Percentiles rank a stretch among this genome's conserved stretches.
Conservation (phyloP, 2,113 vertebrate species). For the Austrofundulus limnaeus region DNA sequence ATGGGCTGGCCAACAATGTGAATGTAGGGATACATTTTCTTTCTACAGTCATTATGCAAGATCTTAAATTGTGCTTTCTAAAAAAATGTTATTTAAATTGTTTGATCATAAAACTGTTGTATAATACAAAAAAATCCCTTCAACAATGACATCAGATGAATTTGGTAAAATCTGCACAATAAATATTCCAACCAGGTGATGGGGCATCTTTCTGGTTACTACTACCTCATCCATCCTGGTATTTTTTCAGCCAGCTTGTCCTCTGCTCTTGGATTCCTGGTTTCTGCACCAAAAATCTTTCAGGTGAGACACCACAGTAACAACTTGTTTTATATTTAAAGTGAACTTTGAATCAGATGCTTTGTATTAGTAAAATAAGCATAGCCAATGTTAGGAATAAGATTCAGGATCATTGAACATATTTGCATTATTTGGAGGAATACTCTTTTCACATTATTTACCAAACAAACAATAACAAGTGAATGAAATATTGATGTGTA, state of each 20-base stretch:
- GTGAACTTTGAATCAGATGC: too few species aligned
- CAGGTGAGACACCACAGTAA: constrained; percentile 61
- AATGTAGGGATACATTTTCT: constrained; percentile 52
- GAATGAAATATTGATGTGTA: not conserved
- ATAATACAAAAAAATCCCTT: not conserved
- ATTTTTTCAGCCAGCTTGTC: constrained; percentile 81
- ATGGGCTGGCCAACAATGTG: constrained; percentile 67
- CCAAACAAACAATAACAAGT: too few species aligned
- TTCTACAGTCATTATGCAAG: not conserved
- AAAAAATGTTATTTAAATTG: not conserved
- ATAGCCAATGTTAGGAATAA: too few species aligned
- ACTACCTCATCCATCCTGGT: constrained; percentile 74
- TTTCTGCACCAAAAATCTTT: constrained; percentile 81
- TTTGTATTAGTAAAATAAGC: too few species aligned
- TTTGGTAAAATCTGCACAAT: not conserved
- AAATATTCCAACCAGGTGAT: constrained; percentile 59
- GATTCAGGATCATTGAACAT: too few species aligned
- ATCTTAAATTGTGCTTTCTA: too few species aligned
- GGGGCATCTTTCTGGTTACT: constrained; percentile 73
- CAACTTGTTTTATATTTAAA: not conserved
- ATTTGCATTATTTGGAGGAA: too few species aligned
- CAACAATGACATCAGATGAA: too few species aligned
- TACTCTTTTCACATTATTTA: too few species aligned
- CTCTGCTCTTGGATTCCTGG: constrained; percentile 81
- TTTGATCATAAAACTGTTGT: not conserved